phyloP scores from a whole-genome alignment of 1,140 invertebrate genomes.

The Drosophila busckii region DNA sequence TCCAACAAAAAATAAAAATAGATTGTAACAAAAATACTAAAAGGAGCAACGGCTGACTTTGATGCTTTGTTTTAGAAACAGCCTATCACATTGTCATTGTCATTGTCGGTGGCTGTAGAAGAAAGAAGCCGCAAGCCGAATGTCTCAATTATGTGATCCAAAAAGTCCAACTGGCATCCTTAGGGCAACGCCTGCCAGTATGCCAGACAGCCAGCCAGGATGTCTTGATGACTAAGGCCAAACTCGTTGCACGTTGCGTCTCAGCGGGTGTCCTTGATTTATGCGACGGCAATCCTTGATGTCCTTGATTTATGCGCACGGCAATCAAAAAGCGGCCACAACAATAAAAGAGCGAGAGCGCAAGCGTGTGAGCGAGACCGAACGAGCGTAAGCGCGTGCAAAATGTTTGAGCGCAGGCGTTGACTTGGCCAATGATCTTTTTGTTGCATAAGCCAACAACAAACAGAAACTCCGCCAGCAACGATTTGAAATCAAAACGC shows the following conservation, averaged over 20 bases:
- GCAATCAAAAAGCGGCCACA: constrained; percentile 40
- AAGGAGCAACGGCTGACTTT: constrained; percentile 46
- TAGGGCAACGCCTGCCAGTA: constrained; percentile 36
- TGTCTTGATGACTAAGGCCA: constrained; percentile 15
- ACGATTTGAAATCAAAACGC: constrained; percentile 32
- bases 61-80: constrained; percentile 58
- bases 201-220: constrained; percentile 15
- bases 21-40: not conserved
- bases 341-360: not conserved
- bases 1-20: constrained; percentile 19
- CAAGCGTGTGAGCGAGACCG: constrained; percentile 17
- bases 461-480: constrained; percentile 24
- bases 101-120: constrained; percentile 34
- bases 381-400: constrained; percentile 52
- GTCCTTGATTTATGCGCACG: constrained; percentile 44
- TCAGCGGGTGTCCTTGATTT: constrained; percentile 67
- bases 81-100: constrained; percentile 61
- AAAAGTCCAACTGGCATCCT: constrained; percentile 16
- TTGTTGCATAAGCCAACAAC: constrained; percentile 29
- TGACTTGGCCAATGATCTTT: constrained; percentile 5
- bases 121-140: constrained; percentile 48
- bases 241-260: constrained; percentile 40
- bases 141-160: constrained; percentile 55
- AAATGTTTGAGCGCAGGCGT: constrained; percentile 44
- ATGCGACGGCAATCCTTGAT: constrained; percentile 65